phyloP scores from a whole-genome alignment of 2,113 vertebrate species.

The Rhinolophus sinicus region DNA sequence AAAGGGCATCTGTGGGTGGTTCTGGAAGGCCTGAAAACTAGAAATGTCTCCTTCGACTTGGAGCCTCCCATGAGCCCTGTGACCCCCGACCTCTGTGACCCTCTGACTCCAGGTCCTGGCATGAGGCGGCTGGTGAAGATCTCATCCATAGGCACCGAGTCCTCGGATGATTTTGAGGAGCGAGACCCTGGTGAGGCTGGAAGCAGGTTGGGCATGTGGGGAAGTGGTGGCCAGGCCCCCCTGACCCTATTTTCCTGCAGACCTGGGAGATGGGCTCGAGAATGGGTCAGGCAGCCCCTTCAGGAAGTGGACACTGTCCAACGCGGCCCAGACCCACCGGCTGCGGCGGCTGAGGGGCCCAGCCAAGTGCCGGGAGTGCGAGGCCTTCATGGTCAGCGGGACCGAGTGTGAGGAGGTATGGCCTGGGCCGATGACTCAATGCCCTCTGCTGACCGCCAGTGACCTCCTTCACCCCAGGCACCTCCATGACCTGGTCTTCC shows the following conservation, averaged over 20 bases:
- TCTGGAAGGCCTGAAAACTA: slow-evolving; percentile 17
- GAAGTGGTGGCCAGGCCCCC: background rate
- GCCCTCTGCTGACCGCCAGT: background rate
- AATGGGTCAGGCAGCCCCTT: slow-evolving; percentile 76
- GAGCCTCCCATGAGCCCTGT: background rate
- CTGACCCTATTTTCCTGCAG: slow-evolving; percentile 76
- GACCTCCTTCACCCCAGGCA: background rate
- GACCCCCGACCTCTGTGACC: background rate
- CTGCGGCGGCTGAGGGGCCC: slow-evolving; percentile 92
- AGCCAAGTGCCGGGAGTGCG: slow-evolving; percentile 94
- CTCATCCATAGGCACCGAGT: slow-evolving; percentile 87
- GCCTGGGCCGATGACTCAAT: background rate
- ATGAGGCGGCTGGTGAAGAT: slow-evolving; percentile 86
- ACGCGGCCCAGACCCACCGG: slow-evolving; percentile 91
- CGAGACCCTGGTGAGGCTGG: slow-evolving; percentile 83
- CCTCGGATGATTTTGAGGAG: slow-evolving; percentile 93
- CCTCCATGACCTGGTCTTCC: background rate
- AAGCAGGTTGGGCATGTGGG: background rate
- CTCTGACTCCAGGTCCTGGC: slow-evolving; percentile 70
- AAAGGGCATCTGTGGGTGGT: background rate
- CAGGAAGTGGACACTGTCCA: slow-evolving; percentile 85
- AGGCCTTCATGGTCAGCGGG: slow-evolving; percentile 94
- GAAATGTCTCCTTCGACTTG: background rate
- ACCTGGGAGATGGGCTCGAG: slow-evolving; percentile 84
- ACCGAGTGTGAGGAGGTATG: slow-evolving; percentile 95